These are phyloP conservation scores for Nasonia oneida DNA, from an alignment of 2,888 invertebrate genomes.

Conservation along the genomic window DNA sequence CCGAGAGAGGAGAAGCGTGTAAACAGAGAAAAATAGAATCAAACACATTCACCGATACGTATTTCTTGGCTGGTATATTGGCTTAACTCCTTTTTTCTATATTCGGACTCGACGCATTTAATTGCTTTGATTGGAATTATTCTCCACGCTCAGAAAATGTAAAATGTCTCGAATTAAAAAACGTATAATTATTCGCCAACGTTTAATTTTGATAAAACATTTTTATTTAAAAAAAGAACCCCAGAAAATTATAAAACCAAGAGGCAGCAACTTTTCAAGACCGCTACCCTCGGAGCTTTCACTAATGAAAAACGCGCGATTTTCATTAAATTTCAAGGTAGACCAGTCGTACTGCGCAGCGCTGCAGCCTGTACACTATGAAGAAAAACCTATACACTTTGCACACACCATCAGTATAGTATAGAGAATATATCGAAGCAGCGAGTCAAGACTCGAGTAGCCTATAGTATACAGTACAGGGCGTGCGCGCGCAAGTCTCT, in stretches of 20 bases:
- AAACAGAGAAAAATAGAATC: slow-evolving; percentile 48
- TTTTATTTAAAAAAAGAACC: background rate
- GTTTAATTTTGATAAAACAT: background rate
- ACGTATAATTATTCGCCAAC: background rate
- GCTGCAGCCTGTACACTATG: background rate
- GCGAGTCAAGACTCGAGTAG: background rate
- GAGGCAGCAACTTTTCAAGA: background rate
- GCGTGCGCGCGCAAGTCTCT: slow-evolving; percentile 9
- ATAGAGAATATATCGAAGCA: slow-evolving; percentile 13
- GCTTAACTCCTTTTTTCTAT: background rate
- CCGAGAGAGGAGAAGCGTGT: background rate
- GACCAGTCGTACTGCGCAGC: slow-evolving; percentile 6
- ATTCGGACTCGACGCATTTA: too few relatives aligned
- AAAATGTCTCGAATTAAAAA: too few relatives aligned
- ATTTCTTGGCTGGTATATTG: background rate
- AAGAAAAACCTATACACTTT: slow-evolving; percentile 7
- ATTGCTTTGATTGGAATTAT: too few relatives aligned
- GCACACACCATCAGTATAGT: background rate
- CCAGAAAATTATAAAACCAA: background rate
- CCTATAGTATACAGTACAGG: slow-evolving; percentile 25
- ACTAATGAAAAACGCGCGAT: background rate
- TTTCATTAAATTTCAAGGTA: slow-evolving; percentile 23
- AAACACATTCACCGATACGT: background rate
- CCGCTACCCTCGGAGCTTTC: background rate
- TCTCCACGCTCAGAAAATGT: too few relatives aligned